A percentile compares a stretch with the other conserved stretches of the same genome.
Conservation (phyloP, 2,113 vertebrate genomes). For the Sylvietta virens region DNA sequence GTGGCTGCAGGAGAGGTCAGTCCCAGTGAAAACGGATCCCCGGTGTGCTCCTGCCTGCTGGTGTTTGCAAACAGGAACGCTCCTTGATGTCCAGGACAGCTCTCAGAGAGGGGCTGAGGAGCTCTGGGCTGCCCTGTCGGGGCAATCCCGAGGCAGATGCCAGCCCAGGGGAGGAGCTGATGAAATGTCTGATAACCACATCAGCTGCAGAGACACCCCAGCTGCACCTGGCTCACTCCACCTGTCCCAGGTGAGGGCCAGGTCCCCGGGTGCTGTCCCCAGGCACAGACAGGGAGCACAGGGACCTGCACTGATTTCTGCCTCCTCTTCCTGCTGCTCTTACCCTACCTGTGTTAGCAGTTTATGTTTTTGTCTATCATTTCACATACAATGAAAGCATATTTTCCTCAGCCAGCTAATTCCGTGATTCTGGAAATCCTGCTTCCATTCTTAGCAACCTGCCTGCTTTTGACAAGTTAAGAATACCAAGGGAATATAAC, state of each 20-base stretch:
- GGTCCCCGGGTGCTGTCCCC: neutral
- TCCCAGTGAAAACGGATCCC: neutral
- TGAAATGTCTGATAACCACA: neutral
- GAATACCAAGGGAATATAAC: constrained; percentile 12
- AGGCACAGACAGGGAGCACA: neutral
- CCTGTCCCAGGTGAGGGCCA: neutral
- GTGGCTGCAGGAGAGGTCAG: neutral
- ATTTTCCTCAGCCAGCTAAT: neutral
- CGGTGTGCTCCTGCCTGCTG: neutral
- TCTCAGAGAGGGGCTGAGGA: neutral
- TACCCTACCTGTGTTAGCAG: neutral
- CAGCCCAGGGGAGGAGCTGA: neutral
- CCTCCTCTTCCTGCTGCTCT: neutral
- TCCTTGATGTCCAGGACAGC: neutral
- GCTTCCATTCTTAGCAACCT: neutral
- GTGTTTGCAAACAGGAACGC: neutral
- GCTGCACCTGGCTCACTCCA: neutral
- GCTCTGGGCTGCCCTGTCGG: neutral
- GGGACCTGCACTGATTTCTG: neutral
- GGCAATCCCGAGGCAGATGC: neutral
- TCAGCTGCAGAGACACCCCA: neutral
- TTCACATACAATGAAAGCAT: neutral
- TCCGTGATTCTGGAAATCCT: neutral
- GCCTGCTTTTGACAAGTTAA: neutral
- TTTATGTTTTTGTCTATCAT: neutral